Evolutionary conservation across 2,113 vertebrate species (phyloP).

Genomic region (Corythaeola cristata): DNA sequence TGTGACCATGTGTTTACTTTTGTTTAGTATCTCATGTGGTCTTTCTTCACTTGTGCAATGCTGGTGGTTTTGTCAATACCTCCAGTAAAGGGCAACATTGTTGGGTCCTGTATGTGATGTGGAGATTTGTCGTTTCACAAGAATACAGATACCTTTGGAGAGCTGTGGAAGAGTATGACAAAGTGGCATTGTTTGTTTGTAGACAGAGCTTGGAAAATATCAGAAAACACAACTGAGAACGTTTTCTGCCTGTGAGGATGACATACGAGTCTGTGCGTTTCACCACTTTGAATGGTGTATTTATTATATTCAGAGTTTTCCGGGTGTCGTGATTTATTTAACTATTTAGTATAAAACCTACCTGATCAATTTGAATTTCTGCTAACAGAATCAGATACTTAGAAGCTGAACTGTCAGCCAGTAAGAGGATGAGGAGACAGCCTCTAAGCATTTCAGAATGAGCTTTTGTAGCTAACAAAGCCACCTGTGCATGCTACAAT

Average conservation of each 20-base stretch:
- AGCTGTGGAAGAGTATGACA: background rate
- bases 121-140: background rate
- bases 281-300: background rate
- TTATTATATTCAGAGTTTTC: background rate
- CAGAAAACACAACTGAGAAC: background rate
- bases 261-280: background rate
- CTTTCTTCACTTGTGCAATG: background rate
- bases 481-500: background rate
- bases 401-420: background rate
- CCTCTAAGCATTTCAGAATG: background rate
- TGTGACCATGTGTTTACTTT: background rate
- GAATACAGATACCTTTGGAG: background rate
- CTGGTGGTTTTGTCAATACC: background rate
- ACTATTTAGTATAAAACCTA: background rate
- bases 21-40: background rate
- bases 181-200: background rate
- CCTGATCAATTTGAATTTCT: background rate
- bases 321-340: background rate
- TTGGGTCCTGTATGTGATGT: rapidly evolving
- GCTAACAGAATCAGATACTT: background rate
- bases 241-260: background rate
- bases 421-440: background rate
- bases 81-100: background rate
- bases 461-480: background rate
- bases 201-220: background rate